A percentile compares a stretch with the other conserved stretches of the same genome.
Evolutionary conservation across 2,888 invertebrate genomes (phyloP).

Genomic region (Hirudinaria manillensis): DNA sequence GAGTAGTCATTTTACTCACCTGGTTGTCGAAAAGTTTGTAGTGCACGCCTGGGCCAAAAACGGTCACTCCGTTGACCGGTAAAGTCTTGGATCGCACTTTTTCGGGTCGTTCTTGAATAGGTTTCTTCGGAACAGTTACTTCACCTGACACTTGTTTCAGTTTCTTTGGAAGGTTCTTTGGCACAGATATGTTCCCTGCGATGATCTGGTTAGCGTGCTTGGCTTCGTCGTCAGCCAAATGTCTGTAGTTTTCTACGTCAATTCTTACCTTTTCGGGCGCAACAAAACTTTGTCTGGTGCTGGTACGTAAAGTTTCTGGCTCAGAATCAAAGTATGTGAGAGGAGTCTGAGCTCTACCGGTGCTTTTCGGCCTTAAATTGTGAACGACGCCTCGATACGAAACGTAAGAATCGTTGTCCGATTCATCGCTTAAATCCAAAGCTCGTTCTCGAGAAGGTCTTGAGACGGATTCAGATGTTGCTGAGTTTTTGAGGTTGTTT

Average conservation of each 20-base stretch:
- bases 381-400: background rate
- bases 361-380: background rate
- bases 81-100: constrained; percentile 6
- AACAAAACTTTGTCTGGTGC: background rate
- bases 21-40: constrained; percentile 2
- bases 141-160: background rate
- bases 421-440: too few species aligned
- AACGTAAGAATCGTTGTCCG: background rate
- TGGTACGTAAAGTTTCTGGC: background rate
- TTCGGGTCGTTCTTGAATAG: background rate
- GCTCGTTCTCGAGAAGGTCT: background rate
- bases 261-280: background rate
- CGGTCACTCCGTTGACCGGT: background rate
- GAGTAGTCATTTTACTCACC: too few species aligned
- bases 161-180: background rate
- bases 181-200: background rate
- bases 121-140: background rate
- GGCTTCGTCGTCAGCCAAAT: background rate
- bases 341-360: too few species aligned
- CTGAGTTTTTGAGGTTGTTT: background rate
- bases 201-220: background rate
- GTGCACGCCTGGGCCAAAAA: constrained; percentile 7
- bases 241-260: background rate
- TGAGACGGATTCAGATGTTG: background rate
- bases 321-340: background rate